Evolutionary conservation across 2,113 vertebrate genomes (phyloP), one percentile per base, ranked within the genome.

Genomic region (Heterocephalus glaber): DNA sequence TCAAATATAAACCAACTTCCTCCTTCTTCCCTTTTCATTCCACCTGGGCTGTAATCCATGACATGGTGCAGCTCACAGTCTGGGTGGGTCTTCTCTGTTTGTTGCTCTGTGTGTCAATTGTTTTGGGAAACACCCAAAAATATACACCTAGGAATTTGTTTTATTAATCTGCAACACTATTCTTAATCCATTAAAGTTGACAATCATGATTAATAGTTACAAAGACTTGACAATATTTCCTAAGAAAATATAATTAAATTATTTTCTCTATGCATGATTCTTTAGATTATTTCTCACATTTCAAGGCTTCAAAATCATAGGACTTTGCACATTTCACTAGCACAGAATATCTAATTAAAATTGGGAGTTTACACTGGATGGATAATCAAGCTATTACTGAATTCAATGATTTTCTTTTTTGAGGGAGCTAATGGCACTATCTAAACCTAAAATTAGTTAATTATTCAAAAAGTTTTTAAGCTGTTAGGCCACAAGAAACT

Each of bases 261-360:
- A 60, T 95, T 86, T 96, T 54, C 11, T 94, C 11, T 82, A 26
- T 17, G 41, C 89, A 38, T 76, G 17, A 74, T 61, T 89, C 22
- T 82, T 91, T 70, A 74, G 35, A 92, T 35, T 79, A 54, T 88
- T 95, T 92, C n/a, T 35, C 30, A 68, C 33, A 70, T 44, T 65
- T 94, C 49, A 54, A 44, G 52, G 33, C 6, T 60, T 14, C 20
- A 70, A 72, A 95, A 47, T 77, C 4, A 7, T 3, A 90, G 56
- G 30, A 60, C 38, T 87, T 92, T 80, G 22, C 3, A 60, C 19
- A 72, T 79, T 58, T 61, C 49, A 65, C 20, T 38, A 35, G 10
- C 10, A 70, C 2, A 60, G 14, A 58, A 28, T 89, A 68, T 84
- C 13, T 28, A 56, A 84, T 89, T 89, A 89, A 92, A 92, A 80